Conservation (phyloP, 2,113 vertebrate species). For the Aegotheles bennettii region DNA sequence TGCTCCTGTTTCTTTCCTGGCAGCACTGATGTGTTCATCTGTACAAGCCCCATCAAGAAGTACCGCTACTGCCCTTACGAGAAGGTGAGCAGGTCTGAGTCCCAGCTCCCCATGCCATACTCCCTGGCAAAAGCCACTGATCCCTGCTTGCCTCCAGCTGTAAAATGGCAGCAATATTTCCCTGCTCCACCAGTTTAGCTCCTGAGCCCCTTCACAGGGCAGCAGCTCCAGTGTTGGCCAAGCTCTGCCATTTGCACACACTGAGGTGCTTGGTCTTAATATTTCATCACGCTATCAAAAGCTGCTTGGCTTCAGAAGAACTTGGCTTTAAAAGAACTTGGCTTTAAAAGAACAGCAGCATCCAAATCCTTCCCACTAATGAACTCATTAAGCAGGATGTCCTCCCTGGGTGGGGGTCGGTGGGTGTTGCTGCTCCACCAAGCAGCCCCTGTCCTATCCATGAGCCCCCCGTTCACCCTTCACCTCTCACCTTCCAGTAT, state of each 20-base stretch:
- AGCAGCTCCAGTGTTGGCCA: fast-evolving
- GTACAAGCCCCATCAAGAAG: conserved; percentile 91
- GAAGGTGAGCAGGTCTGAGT: conserved; percentile 78
- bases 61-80: conserved; percentile 89
- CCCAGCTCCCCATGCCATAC: fast-evolving
- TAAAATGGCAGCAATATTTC: neutral
- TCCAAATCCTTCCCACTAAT: neutral
- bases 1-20: neutral
- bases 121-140: neutral
- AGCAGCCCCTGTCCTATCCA: neutral
- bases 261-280: neutral
- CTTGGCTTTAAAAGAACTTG: too few relatives aligned
- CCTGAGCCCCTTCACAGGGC: neutral
- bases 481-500: conserved; percentile 71
- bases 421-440: neutral
- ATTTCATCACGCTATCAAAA: neutral
- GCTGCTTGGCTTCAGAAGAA: neutral
- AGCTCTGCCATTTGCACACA: neutral
- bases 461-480: neutral
- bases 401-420: neutral
- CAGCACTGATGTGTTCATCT: conserved; percentile 96
- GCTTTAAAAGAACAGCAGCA: neutral
- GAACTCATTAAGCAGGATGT: neutral
- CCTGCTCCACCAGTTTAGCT: neutral
- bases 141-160: neutral